Conservation (phyloP, 2,113 vertebrate genomes). For the Stegostoma tigrinum region DNA sequence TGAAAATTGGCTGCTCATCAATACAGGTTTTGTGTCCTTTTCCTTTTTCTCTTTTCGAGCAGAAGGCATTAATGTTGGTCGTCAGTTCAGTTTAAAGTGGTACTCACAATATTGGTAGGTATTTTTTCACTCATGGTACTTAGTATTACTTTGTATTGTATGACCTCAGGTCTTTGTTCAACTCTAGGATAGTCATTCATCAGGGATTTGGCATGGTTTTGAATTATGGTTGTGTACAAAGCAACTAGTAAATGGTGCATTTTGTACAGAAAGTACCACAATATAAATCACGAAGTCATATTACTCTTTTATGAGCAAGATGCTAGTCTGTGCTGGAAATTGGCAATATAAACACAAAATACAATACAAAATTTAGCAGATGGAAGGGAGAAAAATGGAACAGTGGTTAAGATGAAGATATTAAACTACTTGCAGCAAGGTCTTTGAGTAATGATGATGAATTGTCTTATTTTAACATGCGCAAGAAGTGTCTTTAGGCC, state of each 20-base stretch:
- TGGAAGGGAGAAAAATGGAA: not conserved
- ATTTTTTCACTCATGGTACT: not conserved
- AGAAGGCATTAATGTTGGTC: not conserved
- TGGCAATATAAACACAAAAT: not conserved
- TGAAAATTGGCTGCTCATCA: not conserved
- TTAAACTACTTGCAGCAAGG: not conserved
- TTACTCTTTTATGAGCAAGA: not conserved
- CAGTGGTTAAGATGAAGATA: not conserved
- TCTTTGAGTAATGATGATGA: not conserved
- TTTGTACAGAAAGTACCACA: not conserved
- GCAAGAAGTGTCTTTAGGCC: no score
- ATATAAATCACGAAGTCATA: not conserved
- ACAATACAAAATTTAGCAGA: not conserved
- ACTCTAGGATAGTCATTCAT: not conserved
- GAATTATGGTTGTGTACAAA: not conserved
- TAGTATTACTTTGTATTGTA: not conserved
- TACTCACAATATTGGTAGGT: not conserved
- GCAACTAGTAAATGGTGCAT: not conserved
- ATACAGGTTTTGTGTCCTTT: not conserved
- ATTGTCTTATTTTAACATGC: no score
- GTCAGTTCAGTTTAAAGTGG: not conserved
- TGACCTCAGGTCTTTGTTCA: not conserved
- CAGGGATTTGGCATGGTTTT: not conserved
- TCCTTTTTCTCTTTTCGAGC: not conserved
- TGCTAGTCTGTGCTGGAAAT: not conserved